Evolutionary conservation across 2,797 vertebrate species (phyloP), one percentile per base, ranked within the genome.

Genomic region (Tinamus major): DNA sequence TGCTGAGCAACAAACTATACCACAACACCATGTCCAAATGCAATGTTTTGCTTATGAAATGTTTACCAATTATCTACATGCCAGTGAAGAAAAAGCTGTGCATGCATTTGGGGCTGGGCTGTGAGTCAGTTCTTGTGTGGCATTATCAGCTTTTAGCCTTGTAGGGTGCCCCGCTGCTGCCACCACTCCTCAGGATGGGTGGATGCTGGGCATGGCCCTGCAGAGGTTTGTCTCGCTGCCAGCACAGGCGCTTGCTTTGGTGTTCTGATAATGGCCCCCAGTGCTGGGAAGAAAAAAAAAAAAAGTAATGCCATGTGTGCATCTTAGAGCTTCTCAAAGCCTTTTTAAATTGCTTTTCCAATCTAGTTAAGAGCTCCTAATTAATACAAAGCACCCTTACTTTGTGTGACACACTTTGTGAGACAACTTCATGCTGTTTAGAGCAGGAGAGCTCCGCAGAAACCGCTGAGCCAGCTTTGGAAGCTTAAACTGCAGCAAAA

Each of bases 131-230:
- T 39, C 37, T 46, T 41, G 3, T 0, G 7, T 55, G 51, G 46
- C 17, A 67, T 85, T 87, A 24, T 80, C n/a, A 64, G 20, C 61
- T 75, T 85, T 58, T 78, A 24, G 58, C 48, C 65, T 85, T 33
- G 21, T 0, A 2, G 70, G 74, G 85, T 1, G 2, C 49, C 62
- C 53, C 33, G 4, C 1, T 39, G 51, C 31, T 35, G n/a, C 4
- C 0, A 0, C 58, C 55, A 12, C 33, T n/a, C 4, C 37, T 0
- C 41, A 14, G 74, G 0, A 1, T 1, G n/a, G 4, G 4, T 19
- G 61, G 10, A 8, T 31, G 48, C 33, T 51, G 7, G 1, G 1
- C 4, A n/a, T 15, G 81, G 70, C 46, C 67, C 27, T n/a, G 58
- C 46, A 17, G 27, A 12, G 69, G 10, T 55, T 59, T 24, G 10